phyloP scores from a whole-genome alignment of 2,888 invertebrate genomes.

The Trissolcus japonicus region DNA sequence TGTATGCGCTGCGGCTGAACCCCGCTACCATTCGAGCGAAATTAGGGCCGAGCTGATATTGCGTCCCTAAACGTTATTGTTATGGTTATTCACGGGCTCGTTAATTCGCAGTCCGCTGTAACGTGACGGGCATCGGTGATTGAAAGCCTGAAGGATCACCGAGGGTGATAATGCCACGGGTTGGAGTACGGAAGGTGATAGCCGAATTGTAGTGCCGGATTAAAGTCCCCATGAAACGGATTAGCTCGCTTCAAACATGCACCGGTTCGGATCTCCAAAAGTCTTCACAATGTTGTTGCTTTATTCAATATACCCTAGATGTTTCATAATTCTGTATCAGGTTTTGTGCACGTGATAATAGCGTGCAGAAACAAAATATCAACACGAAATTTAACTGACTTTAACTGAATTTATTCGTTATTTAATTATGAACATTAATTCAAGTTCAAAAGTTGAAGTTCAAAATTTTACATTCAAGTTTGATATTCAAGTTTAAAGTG shows the following conservation, averaged over 20 bases:
- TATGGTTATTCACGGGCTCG: slow-evolving; percentile 37
- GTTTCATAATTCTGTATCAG: too few relatives aligned
- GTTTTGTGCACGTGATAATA: too few relatives aligned
- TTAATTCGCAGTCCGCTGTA: slow-evolving; percentile 26
- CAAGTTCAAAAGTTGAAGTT: too few relatives aligned
- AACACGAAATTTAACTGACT: too few relatives aligned
- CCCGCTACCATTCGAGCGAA: slow-evolving; percentile 34
- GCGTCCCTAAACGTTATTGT: slow-evolving; percentile 30
- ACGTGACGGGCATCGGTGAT: slow-evolving; percentile 16
- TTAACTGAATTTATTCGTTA: too few relatives aligned
- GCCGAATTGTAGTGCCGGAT: slow-evolving; percentile 27
- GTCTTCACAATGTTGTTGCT: neutral
- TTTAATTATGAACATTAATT: too few relatives aligned
- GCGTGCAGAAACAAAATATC: too few relatives aligned
- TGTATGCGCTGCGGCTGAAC: slow-evolving; percentile 22
- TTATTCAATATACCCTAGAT: too few relatives aligned
- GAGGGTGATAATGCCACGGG: slow-evolving; percentile 19
- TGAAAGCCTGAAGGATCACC: slow-evolving; percentile 25
- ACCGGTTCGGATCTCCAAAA: neutral
- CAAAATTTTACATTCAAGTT: too few relatives aligned
- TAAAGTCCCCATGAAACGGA: slow-evolving; percentile 3
- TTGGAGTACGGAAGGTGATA: slow-evolving; percentile 19
- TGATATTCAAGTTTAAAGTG: too few relatives aligned
- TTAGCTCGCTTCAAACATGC: slow-evolving; percentile 13
- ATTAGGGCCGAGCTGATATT: slow-evolving; percentile 32